phyloP scores from a whole-genome alignment of 2,113 vertebrate genomes.

The Pica pica region DNA sequence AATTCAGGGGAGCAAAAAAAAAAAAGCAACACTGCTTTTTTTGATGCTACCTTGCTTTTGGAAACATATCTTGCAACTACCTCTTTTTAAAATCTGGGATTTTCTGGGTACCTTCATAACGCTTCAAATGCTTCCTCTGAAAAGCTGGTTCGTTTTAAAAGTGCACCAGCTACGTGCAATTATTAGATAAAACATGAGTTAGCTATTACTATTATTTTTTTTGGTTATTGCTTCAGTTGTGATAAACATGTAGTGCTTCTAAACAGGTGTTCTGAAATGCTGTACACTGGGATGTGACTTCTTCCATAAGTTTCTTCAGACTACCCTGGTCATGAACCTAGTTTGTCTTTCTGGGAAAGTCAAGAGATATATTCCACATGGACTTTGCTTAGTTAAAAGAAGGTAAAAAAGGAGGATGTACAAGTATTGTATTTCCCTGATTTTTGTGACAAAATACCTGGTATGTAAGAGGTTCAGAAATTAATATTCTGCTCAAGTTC shows the following conservation, averaged over 20 bases:
- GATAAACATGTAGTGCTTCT: not conserved
- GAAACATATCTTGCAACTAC: not conserved
- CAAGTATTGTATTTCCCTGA: rapidly evolving
- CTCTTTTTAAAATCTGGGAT: not conserved
- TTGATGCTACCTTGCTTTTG: not conserved
- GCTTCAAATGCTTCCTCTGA: not conserved
- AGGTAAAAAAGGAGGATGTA: rapidly evolving
- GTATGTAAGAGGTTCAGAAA: not conserved
- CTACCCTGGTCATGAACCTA: not conserved
- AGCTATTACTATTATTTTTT: not conserved
- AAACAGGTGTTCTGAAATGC: not conserved
- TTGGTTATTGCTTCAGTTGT: not conserved
- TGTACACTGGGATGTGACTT: not conserved
- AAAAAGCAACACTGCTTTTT: not conserved
- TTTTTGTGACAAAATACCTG: not conserved
- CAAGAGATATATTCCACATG: not conserved
- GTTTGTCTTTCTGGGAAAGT: not conserved
- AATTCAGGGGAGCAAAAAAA: not conserved
- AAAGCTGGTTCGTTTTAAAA: not conserved
- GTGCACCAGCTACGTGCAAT: not conserved
- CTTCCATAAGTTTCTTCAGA: not conserved
- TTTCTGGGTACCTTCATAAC: not conserved
- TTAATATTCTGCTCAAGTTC: not conserved
- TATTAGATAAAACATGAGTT: not conserved
- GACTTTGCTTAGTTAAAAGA: not conserved